These are phyloP conservation scores for Plebejus melissa DNA, from an alignment of 2,888 invertebrate genomes.

Conservation along the genomic window DNA sequence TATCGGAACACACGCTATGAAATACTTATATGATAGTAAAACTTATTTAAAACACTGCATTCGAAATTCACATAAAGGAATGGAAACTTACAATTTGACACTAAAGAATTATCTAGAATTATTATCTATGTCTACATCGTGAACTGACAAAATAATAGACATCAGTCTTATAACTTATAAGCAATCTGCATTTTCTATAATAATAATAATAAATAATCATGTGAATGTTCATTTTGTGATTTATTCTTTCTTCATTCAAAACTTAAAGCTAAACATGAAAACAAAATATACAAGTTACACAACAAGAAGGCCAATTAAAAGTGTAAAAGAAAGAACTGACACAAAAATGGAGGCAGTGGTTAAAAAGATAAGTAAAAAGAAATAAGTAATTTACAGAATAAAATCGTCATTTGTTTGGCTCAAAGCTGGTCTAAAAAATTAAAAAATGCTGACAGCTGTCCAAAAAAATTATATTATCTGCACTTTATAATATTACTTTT, in stretches of 20 bases:
- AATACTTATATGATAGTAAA: conserved; percentile 19
- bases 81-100: conserved; percentile 10
- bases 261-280: background rate
- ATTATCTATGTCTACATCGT: conserved; percentile 7
- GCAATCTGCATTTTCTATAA: background rate
- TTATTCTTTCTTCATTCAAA: background rate
- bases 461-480: background rate
- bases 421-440: background rate
- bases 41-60: conserved; percentile 12
- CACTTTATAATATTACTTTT: background rate
- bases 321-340: background rate
- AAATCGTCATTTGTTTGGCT: background rate
- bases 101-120: conserved; percentile 8
- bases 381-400: no score
- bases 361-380: background rate
- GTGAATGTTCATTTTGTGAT: background rate
- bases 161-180: background rate
- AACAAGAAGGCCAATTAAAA: background rate
- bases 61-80: conserved; percentile 7
- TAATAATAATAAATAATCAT: background rate
- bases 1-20: background rate
- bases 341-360: background rate
- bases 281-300: background rate
- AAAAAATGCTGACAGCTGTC: background rate
- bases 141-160: background rate